These are phyloP conservation scores for Leptinotarsa lineolata DNA, from an alignment of 1,140 invertebrate genomes.

Conservation along the genomic window DNA sequence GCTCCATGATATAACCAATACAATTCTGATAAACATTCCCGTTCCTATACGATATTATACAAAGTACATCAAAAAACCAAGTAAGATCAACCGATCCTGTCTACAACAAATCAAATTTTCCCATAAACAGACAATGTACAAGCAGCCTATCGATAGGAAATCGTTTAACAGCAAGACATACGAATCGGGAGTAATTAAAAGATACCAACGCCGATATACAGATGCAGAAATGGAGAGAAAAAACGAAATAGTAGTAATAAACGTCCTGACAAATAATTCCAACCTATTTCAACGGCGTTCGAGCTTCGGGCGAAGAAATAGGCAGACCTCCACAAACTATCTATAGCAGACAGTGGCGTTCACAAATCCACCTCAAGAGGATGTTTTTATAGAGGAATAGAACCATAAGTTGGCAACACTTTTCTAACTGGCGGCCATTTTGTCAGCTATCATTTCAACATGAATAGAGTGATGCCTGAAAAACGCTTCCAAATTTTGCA, in stretches of 20 bases:
- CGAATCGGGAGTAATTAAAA: conserved; percentile 1
- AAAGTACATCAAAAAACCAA: too few relatives aligned
- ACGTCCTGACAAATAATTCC: conserved; percentile 5
- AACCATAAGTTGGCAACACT: too few relatives aligned
- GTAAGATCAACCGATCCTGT: neutral
- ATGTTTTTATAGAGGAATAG: too few relatives aligned
- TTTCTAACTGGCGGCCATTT: too few relatives aligned
- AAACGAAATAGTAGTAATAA: neutral
- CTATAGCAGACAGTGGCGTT: neutral
- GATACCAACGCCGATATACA: neutral
- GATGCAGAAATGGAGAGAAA: neutral
- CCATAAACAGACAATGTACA: neutral
- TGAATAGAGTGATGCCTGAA: too few relatives aligned
- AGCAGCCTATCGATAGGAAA: neutral
- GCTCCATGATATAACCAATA: too few relatives aligned
- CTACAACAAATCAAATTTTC: neutral
- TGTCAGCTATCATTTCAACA: too few relatives aligned
- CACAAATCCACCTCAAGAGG: too few relatives aligned
- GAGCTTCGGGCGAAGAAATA: neutral
- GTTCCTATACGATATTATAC: too few relatives aligned
- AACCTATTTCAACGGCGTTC: conserved; percentile 1
- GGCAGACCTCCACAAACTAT: conserved; percentile 1
- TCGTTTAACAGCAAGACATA: conserved; percentile 6
- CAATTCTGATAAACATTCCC: too few relatives aligned
- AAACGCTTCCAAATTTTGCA: too few relatives aligned